A percentile compares a stretch with the other conserved stretches of the same genome.
Conservation (phyloP, 2,888 invertebrate genomes). For the Cosmorhoe ocellata region DNA sequence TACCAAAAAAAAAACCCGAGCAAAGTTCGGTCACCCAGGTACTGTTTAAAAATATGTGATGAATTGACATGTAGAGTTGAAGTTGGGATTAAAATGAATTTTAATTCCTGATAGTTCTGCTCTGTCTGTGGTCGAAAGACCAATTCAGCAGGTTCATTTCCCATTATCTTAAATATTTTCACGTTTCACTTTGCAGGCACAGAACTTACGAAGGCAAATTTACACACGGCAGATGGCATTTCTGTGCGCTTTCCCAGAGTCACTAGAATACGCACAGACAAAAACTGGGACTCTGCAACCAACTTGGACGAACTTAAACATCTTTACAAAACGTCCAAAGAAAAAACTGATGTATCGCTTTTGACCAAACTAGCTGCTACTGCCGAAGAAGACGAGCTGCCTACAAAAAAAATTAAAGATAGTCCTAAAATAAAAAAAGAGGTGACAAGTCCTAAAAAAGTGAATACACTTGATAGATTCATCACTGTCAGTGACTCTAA, state of each 20-base stretch:
- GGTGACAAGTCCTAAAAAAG: constrained; percentile 4
- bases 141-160: no score
- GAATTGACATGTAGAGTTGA: no score
- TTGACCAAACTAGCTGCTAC: constrained; percentile 73
- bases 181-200: constrained; percentile 83
- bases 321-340: constrained; percentile 87
- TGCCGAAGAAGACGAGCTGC: constrained; percentile 47
- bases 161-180: no score
- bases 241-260: constrained; percentile 97
- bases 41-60: no score
- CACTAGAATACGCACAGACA: constrained; percentile 91
- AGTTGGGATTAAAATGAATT: no score
- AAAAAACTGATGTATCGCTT: constrained; percentile 82
- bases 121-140: no score
- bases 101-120: no score
- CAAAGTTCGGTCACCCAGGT: no score
- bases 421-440: constrained; percentile 40
- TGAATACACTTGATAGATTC: constrained; percentile 17
- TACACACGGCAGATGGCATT: constrained; percentile 96
- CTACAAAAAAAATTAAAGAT: constrained; percentile 53
- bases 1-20: no score
- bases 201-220: constrained; percentile 89
- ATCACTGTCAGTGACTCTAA: constrained; percentile 10
- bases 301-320: constrained; percentile 87
- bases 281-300: constrained; percentile 92